Evolutionary conservation across 2,888 invertebrate species (phyloP).

Genomic region (Standfussiana lucernea): DNA sequence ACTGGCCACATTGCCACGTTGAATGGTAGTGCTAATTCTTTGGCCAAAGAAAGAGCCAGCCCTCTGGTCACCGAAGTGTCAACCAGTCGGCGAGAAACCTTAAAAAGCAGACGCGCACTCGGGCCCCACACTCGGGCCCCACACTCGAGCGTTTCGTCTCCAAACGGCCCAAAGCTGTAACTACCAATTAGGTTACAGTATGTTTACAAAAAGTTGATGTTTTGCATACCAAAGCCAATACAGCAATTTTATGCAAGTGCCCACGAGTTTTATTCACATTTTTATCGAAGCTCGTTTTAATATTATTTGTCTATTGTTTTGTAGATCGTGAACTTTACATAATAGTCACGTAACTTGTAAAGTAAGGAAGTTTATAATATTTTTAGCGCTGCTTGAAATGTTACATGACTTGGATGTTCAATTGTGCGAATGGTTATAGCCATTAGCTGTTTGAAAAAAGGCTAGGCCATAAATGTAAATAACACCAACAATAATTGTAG

Average conservation of each 20-base stretch:
- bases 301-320: constrained; percentile 55
- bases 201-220: not conserved
- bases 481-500: constrained; percentile 2
- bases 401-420: constrained; percentile 55
- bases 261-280: constrained; percentile 16
- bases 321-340: constrained; percentile 67
- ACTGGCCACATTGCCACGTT: too few relatives aligned
- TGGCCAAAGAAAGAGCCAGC: too few relatives aligned
- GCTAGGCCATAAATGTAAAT: not conserved
- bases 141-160: too few relatives aligned
- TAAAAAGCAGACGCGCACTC: too few relatives aligned
- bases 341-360: constrained; percentile 72
- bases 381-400: constrained; percentile 59
- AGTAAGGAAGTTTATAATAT: constrained; percentile 72
- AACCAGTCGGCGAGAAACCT: too few relatives aligned
- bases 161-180: too few relatives aligned
- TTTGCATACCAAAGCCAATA: not conserved
- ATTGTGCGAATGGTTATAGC: constrained; percentile 48
- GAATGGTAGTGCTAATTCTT: too few relatives aligned
- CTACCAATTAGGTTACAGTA: too few relatives aligned
- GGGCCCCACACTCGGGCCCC: too few relatives aligned
- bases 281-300: constrained; percentile 25
- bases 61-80: too few relatives aligned
- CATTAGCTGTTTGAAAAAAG: constrained; percentile 34
- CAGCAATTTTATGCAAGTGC: constrained; percentile 8